These are phyloP conservation scores for Parauchenoglanis ngamensis DNA, from an alignment of 2,797 vertebrate genomes.

Conservation along the genomic window DNA sequence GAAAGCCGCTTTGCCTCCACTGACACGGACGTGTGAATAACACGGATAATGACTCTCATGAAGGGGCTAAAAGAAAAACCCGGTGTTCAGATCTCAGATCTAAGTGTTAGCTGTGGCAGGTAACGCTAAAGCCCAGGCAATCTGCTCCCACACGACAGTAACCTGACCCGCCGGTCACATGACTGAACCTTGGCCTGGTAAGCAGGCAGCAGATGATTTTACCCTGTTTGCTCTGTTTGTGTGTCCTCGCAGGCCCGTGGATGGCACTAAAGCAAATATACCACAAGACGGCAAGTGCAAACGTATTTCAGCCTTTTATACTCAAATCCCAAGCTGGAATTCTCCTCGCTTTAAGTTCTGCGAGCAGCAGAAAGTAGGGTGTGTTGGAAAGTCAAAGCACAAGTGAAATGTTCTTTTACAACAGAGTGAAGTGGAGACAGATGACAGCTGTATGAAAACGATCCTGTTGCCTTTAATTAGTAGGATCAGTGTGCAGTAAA, in stretches of 20 bases:
- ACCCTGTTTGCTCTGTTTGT: neutral
- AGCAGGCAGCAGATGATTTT: neutral
- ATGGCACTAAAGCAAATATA: neutral
- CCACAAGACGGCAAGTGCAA: neutral
- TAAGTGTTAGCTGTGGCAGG: slow-evolving; percentile 15
- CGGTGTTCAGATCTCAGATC: neutral
- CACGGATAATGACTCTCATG: neutral
- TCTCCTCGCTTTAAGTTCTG: neutral
- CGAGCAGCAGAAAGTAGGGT: neutral
- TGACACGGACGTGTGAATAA: neutral
- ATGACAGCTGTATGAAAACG: neutral
- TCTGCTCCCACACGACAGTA: slow-evolving; percentile 48
- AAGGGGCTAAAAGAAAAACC: neutral
- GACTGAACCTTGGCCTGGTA: neutral
- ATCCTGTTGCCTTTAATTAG: neutral
- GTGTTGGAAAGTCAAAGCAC: neutral
- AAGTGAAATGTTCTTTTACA: neutral
- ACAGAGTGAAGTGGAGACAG: neutral
- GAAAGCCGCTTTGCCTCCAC: neutral
- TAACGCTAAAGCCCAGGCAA: slow-evolving; percentile 38
- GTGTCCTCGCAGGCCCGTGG: neutral
- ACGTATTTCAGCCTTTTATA: neutral
- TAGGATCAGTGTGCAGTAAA: neutral
- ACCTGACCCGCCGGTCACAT: slow-evolving; percentile 24
- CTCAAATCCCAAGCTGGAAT: neutral